A percentile compares a stretch with the other conserved stretches of the same genome.
Evolutionary conservation across 2,888 invertebrate species (phyloP).

Genomic region (Sussaba pulchella): DNA sequence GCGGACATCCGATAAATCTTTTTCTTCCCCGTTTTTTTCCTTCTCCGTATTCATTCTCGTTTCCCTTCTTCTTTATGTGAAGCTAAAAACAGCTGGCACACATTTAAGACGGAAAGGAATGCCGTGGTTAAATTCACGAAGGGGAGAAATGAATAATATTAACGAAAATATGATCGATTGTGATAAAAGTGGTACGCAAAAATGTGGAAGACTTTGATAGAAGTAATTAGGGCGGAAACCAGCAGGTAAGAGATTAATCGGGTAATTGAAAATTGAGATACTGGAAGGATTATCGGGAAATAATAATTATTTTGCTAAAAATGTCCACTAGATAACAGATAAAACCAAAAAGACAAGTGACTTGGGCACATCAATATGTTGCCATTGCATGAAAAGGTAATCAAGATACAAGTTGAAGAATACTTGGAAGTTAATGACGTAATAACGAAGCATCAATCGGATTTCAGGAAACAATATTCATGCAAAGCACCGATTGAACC

Average conservation of each 20-base stretch:
- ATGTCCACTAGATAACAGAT: constrained; percentile 45
- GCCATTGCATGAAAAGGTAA: constrained; percentile 37
- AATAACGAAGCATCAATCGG: no score
- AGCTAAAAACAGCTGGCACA: constrained; percentile 5
- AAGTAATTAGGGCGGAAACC: constrained; percentile 8
- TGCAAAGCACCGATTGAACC: no score
- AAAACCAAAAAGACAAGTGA: constrained; percentile 32
- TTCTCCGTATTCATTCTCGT: background rate
- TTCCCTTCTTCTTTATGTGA: background rate
- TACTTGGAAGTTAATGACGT: constrained; percentile 16
- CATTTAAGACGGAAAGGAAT: constrained; percentile 41
- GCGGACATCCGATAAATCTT: background rate
- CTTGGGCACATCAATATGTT: constrained; percentile 43
- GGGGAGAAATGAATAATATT: constrained; percentile 16
- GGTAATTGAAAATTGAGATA: constrained; percentile 40
- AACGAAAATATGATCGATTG: constrained; percentile 13
- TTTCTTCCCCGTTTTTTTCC: background rate
- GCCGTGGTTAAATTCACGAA: constrained; percentile 32
- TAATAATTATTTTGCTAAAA: constrained; percentile 41
- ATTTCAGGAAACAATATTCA: no score
- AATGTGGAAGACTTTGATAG: constrained; percentile 27
- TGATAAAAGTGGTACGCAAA: background rate
- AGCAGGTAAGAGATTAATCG: background rate
- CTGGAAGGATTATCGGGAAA: background rate
- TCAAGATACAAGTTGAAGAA: constrained; percentile 19